Base-by-base conservation (phyloP, 1,140 invertebrate genomes). In the Calosoma granatense region DNA sequence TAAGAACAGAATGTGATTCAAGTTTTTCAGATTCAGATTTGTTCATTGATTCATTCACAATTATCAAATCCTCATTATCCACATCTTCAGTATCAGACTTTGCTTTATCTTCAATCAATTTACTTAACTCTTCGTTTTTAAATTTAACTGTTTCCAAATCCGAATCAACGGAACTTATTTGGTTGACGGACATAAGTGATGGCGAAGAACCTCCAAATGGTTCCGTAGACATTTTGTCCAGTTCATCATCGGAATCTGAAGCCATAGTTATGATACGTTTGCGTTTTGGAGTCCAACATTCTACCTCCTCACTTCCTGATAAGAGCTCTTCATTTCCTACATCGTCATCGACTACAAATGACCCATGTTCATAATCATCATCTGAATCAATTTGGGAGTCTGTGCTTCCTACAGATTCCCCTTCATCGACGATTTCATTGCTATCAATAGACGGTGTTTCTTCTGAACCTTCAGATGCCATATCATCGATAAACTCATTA, bases 321-420 rank as follows among this genome's bases (percentile, higher is more conserved):
- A 64, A 55, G 20, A 66, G 54, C 54, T 64, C 60, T 11, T 57
- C 26, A 20, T 62, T 60, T 17, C 41, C 41, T 9, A 47, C 41
- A 47, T 65, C 61, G 56, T 66, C 57, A 57, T 66, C 66, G 56
- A 65, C 64, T 26, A 68, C 63, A 53, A 65, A 67, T 22, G 63
- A 63, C 57, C 66, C 56, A 21, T 55, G n/a, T 51, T 63, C 64
- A 57, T 68, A 67, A 20, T 54, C 57, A 20, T 65, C 62, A 2
- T 63, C 47, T 26, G 21, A 43, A 15, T 59, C 53, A 14, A 14
- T 14, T 23, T 14, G 39, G n/a, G 64, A 60, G 51, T 59, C 58
- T 1, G 57, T 57, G 41, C 52, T 61, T 23, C 57, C 60, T 39
- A 68, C 57, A 20, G 65, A 67, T 61, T 68, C 67, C 3, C 67